Base-by-base conservation (phyloP, 2,888 invertebrate genomes). In the Incurvaria masculella region DNA sequence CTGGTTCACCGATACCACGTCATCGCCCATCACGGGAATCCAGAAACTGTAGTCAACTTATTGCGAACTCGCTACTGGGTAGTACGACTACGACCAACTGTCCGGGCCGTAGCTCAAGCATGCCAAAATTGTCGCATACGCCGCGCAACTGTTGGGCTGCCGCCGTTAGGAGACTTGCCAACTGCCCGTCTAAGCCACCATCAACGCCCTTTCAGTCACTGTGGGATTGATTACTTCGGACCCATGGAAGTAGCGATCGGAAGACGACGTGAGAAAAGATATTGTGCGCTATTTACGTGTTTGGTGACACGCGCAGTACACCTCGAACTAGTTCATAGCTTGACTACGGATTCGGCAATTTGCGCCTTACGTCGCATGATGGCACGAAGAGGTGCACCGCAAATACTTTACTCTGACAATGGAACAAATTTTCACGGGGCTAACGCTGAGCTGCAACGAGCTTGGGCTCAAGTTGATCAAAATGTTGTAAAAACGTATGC, bases 21-120 rank as follows among this genome's bases (percentile, higher is more conserved):
- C 17, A 8, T 17, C 19, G 46, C 26, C 10, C 26, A 40, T 16
- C 49, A 49, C 21, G 49, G 17, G 5, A 49, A 33, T 18, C 23
- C 40, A 5, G 49, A 49, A 21, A 49, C 41, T 11, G 48, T 49
- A 10, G 41, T 49, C 14, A 49, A 49, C 21, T 48, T 48, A 33
- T 41, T 49, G n/a, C 26, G 49, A 14, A 44, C 51, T 21, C 21
- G 27, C 11, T 50, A 38, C 27, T 50, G 44, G 44, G 27, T 50
- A 6, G 23, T 20, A 11, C 21, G 21, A 4, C 23, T 49, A 8
- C 26, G 50, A 44, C 20, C 49, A 6, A 33, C 45, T 10, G 45
- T 48, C 8, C n/a, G 21, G 27, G 5, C 46, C 4, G 45, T 45
- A 21, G 33, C 38, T 8, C 26, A 47, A n/a, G n/a, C 14, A 16